A percentile compares a stretch with the other conserved stretches of the same genome.
Evolutionary conservation across 2,888 invertebrate genomes (phyloP).

Genomic region (Candidula unifasciata): DNA sequence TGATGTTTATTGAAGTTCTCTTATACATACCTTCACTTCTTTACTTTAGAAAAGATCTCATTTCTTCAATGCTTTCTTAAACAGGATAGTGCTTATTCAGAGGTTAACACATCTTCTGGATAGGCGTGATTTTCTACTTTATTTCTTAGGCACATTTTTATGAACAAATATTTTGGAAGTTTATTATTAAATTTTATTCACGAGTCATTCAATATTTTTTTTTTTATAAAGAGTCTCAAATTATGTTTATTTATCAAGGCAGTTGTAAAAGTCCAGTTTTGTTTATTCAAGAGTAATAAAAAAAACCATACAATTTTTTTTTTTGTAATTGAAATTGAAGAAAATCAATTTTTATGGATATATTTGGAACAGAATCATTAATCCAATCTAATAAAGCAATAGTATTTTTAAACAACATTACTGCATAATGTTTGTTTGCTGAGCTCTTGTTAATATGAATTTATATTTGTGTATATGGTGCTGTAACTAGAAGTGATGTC

Average conservation of each 20-base stretch:
- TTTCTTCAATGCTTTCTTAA: not conserved
- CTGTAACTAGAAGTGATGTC: slow-evolving; percentile 12
- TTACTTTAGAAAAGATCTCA: not conserved
- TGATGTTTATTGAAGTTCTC: not conserved
- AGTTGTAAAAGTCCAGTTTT: too few species aligned
- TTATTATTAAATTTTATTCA: not conserved
- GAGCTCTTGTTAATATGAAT: too few species aligned
- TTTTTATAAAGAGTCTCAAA: not conserved
- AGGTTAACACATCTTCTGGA: not conserved
- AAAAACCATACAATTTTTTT: too few species aligned
- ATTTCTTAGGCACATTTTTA: not conserved
- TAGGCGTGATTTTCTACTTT: not conserved
- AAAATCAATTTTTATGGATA: not conserved
- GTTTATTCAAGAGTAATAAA: too few species aligned
- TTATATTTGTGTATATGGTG: not conserved
- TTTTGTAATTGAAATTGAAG: too few species aligned
- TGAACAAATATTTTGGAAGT: not conserved
- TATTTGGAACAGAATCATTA: not conserved
- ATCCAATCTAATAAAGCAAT: too few species aligned
- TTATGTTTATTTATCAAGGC: not conserved
- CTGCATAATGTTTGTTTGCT: too few species aligned
- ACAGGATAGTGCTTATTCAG: slow-evolving; percentile 25
- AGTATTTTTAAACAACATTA: too few species aligned
- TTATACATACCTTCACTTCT: not conserved
- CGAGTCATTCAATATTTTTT: not conserved